These are phyloP conservation scores for Chlorops oryzae DNA, from an alignment of 1,140 invertebrate genomes.

Conservation along the genomic window DNA sequence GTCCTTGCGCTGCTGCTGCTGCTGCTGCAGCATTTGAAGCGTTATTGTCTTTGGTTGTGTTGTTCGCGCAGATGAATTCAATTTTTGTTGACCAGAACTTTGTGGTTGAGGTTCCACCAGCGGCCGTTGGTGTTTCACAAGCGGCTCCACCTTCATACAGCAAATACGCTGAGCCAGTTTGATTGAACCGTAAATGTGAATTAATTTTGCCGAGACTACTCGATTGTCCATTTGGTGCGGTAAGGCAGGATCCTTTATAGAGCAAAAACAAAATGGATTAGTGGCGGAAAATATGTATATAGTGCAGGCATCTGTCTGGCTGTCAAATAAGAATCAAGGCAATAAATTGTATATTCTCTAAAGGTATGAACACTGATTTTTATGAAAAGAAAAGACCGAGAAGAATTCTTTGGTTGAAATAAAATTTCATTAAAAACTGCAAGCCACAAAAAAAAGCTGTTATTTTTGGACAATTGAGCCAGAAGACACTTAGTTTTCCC, in stretches of 20 bases:
- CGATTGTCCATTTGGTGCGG: conserved; percentile 25
- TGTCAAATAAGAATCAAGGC: too few relatives aligned
- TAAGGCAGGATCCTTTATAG: conserved; percentile 44
- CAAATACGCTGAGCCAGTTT: conserved; percentile 50
- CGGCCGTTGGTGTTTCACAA: conserved; percentile 28
- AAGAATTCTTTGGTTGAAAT: too few relatives aligned
- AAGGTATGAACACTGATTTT: too few relatives aligned
- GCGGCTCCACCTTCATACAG: conserved; percentile 50
- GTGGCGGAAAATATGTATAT: too few relatives aligned
- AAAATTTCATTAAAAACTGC: too few relatives aligned
- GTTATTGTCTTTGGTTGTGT: conserved; percentile 30
- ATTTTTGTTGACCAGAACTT: conserved; percentile 51
- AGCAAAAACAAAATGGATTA: too few relatives aligned
- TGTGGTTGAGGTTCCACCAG: conserved; percentile 16
- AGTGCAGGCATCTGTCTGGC: too few relatives aligned
- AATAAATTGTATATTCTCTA: too few relatives aligned
- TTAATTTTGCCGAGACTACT: conserved; percentile 49
- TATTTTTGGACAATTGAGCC: too few relatives aligned
- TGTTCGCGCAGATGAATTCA: conserved; percentile 50
- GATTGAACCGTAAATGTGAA: conserved; percentile 49
- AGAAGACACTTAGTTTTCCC: too few relatives aligned
- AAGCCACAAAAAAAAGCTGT: too few relatives aligned
- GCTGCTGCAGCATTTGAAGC: not conserved
- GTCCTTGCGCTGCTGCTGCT: conserved; percentile 21
- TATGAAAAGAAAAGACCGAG: too few relatives aligned